Percentiles rank a stretch among this genome's conserved stretches.
Conservation (phyloP, 2,888 invertebrate species). For the Pocota personata region DNA sequence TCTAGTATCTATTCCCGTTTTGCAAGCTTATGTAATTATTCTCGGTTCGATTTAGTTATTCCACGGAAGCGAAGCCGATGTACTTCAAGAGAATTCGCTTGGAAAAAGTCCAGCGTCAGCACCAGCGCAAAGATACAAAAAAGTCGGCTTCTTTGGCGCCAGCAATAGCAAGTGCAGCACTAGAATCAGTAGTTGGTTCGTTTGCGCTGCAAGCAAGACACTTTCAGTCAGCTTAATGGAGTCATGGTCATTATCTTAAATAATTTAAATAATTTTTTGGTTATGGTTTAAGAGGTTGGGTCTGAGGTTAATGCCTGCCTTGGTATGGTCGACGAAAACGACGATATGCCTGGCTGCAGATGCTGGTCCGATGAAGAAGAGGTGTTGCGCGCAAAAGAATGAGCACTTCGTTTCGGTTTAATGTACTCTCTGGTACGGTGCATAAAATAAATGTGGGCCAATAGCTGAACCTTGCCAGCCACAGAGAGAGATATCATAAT, state of each 20-base stretch:
- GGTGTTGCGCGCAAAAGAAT: slow-evolving; percentile 53
- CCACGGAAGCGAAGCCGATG: slow-evolving; percentile 60
- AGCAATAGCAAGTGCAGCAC: slow-evolving; percentile 31
- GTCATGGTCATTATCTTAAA: slow-evolving; percentile 72
- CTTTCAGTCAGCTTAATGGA: slow-evolving; percentile 63
- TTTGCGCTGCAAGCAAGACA: slow-evolving; percentile 46
- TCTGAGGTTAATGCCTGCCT: slow-evolving; percentile 57
- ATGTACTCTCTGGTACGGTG: slow-evolving; percentile 32
- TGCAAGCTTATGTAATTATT: slow-evolving; percentile 67
- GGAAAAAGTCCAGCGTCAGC: slow-evolving; percentile 22
- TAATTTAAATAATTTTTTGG: slow-evolving; percentile 65
- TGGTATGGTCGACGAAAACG: slow-evolving; percentile 43
- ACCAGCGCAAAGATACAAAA: not conserved
- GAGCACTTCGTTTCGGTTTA: slow-evolving; percentile 43
- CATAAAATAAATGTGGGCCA: slow-evolving; percentile 58
- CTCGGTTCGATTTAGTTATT: slow-evolving; percentile 70
- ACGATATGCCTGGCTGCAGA: slow-evolving; percentile 57
- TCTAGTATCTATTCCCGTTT: slow-evolving; percentile 32
- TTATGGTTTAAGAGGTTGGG: slow-evolving; percentile 54
- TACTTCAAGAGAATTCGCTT: slow-evolving; percentile 20
- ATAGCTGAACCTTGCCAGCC: slow-evolving; percentile 23
- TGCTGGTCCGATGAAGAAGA: slow-evolving; percentile 29
- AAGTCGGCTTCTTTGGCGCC: slow-evolving; percentile 18
- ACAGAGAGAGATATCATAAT: slow-evolving; percentile 38
- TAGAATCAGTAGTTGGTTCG: slow-evolving; percentile 2